Evolutionary conservation across 2,888 invertebrate species (phyloP).

Genomic region (Hirtodrosophila histrioides): DNA sequence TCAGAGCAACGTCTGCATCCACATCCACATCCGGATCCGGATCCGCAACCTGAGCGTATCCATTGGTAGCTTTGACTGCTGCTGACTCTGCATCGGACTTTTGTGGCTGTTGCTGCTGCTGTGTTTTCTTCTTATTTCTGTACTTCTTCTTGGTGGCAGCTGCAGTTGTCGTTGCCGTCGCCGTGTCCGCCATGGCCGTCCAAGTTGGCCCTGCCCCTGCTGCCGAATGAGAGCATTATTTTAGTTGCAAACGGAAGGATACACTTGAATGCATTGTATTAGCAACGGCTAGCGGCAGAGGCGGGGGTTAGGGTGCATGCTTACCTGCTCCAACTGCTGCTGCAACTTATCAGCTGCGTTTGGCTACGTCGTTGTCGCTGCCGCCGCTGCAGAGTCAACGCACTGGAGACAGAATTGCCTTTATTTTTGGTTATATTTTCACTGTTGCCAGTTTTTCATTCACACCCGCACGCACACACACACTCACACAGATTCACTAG

Average conservation of each 20-base stretch:
- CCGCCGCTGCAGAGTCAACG: conserved; percentile 43
- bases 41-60: conserved; percentile 22
- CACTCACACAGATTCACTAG: conserved; percentile 27
- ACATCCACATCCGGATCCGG: neutral
- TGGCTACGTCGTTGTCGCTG: conserved; percentile 17
- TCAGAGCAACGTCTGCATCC: conserved; percentile 26
- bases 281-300: neutral
- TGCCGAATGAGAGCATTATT: conserved; percentile 19
- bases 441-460: conserved; percentile 74
- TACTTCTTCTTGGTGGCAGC: conserved; percentile 58
- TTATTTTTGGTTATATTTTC: conserved; percentile 77
- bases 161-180: conserved; percentile 54
- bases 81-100: conserved; percentile 25
- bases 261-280: conserved; percentile 45
- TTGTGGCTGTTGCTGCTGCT: conserved; percentile 26
- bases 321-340: conserved; percentile 44
- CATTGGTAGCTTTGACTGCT: conserved; percentile 39
- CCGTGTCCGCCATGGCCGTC: conserved; percentile 63
- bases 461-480: conserved; percentile 60
- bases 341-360: conserved; percentile 30
- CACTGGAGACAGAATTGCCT: conserved; percentile 34
- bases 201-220: conserved; percentile 2
- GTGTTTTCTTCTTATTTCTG: conserved; percentile 61
- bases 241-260: conserved; percentile 27
- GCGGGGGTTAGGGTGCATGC: conserved; percentile 3